phyloP scores from a whole-genome alignment of 2,797 vertebrate genomes.

The Nothura maculosa region DNA sequence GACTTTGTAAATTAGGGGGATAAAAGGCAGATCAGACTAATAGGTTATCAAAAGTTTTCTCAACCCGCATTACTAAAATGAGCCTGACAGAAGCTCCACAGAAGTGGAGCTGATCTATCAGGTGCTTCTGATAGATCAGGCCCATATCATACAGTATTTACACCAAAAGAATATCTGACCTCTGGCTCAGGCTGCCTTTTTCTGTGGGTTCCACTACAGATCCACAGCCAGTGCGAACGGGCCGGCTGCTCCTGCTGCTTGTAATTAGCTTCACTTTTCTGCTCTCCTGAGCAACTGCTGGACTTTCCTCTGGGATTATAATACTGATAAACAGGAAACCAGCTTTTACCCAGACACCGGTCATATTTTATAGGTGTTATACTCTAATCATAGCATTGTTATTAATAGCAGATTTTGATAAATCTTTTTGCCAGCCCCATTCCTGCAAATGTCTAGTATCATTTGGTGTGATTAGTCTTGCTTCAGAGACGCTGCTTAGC shows the following conservation, averaged over 20 bases:
- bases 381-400: constrained; percentile 7
- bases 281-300: constrained; percentile 26
- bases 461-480: constrained; percentile 39
- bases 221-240: background rate
- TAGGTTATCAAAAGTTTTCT: background rate
- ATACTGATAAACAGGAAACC: constrained; percentile 17
- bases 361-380: constrained; percentile 25
- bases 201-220: background rate
- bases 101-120: background rate
- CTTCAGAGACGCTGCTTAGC: constrained; percentile 49
- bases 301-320: constrained; percentile 13
- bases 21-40: fast-evolving
- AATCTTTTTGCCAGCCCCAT: constrained; percentile 39
- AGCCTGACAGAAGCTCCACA: background rate
- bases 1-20: background rate
- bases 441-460: constrained; percentile 28
- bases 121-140: background rate
- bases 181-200: background rate
- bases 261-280: constrained; percentile 39
- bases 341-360: background rate
- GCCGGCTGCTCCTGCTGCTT: constrained; percentile 34
- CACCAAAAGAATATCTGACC: background rate
- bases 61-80: background rate
- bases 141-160: background rate
- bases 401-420: constrained; percentile 49